phyloP scores from a whole-genome alignment of 2,797 vertebrate species.

The Labeo calbasu region DNA sequence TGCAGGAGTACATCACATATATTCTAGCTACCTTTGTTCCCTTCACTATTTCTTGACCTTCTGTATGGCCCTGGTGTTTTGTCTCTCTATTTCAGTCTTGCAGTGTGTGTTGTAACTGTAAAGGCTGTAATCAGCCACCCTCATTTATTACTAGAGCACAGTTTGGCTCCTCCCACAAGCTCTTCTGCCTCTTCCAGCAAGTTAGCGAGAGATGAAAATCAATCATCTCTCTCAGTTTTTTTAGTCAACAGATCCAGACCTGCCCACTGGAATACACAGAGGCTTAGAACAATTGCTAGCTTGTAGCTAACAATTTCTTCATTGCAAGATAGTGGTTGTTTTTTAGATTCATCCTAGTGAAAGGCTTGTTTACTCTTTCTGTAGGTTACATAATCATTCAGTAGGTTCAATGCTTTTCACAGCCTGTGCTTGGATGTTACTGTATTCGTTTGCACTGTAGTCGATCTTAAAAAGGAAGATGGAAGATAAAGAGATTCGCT shows the following conservation, averaged over 20 bases:
- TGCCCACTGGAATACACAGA: background rate
- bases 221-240: constrained; percentile 8
- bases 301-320: background rate
- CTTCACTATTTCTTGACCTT: constrained; percentile 5
- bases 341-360: background rate
- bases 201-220: constrained; percentile 15
- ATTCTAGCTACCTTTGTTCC: constrained; percentile 11
- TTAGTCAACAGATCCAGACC: background rate
- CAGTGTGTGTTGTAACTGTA: constrained; percentile 18
- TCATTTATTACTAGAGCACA: constrained; percentile 56
- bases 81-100: constrained; percentile 12
- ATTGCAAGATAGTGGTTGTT: background rate
- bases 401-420: background rate
- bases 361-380: background rate
- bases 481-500: background rate
- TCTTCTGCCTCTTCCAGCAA: constrained; percentile 7
- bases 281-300: background rate
- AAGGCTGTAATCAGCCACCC: constrained; percentile 50
- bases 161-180: constrained; percentile 28
- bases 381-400: background rate
- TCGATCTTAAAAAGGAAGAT: background rate
- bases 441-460: background rate
- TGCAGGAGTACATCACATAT: background rate
- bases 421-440: background rate
- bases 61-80: background rate